Percentiles rank a stretch among this genome's conserved stretches.
Evolutionary conservation across 1,140 invertebrate species (phyloP).

Genomic region (Leptoteleia sp.): DNA sequence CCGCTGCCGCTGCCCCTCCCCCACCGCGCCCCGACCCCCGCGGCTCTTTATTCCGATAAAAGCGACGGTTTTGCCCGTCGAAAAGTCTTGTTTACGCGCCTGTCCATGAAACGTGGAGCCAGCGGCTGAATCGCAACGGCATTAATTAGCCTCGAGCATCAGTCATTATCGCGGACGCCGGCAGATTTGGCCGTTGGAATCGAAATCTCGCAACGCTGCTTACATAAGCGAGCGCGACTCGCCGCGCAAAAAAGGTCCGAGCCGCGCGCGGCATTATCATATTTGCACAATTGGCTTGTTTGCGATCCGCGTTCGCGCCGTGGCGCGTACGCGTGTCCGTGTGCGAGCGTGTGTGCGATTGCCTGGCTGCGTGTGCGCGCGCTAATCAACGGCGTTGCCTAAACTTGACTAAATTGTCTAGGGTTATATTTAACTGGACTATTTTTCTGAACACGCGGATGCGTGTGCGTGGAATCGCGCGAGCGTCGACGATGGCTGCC

Average conservation of each 20-base stretch:
- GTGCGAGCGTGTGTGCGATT: no score
- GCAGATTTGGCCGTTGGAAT: slow-evolving; percentile 16
- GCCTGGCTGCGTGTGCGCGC: neutral
- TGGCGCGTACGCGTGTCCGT: neutral
- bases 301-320: neutral
- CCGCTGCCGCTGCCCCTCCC: neutral
- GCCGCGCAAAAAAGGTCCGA: slow-evolving; percentile 13
- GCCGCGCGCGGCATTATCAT: slow-evolving; percentile 22
- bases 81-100: slow-evolving; percentile 4
- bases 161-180: slow-evolving; percentile 15
- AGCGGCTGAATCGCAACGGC: neutral
- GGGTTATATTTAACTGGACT: slow-evolving; percentile 58
- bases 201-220: slow-evolving; percentile 22
- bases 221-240: slow-evolving; percentile 25
- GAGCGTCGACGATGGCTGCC: no score
- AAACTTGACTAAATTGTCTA: slow-evolving; percentile 49
- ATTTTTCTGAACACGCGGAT: slow-evolving; percentile 48
- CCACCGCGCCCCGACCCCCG: no score
- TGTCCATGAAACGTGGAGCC: slow-evolving; percentile 2
- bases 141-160: slow-evolving; percentile 32
- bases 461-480: slow-evolving; percentile 1
- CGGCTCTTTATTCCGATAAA: no score
- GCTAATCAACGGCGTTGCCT: slow-evolving; percentile 20
- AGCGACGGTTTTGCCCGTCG: no score
- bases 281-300: slow-evolving; percentile 26